Base-by-base conservation (phyloP, 1,140 invertebrate species). In the Phocides pigmalion region DNA sequence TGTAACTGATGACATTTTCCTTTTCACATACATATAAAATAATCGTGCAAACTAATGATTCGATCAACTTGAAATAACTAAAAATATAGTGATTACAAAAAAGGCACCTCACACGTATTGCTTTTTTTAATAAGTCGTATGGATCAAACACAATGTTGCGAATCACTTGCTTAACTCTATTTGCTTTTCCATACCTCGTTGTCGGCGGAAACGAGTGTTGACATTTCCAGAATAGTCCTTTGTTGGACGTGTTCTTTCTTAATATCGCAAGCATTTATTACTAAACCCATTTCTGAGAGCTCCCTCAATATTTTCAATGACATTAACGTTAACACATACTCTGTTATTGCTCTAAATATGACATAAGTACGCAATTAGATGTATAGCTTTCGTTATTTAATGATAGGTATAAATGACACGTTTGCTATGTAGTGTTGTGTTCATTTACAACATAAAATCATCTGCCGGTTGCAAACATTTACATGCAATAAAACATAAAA, bases 181-280 rank as follows among this genome's bases (percentile, higher is more conserved):
- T 72, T 64, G 16, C 25, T 70, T 78, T 84, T 82, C 77, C 77
- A 77, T 72, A 70, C 63, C 44, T 69, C 69, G 62, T 66, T 65
- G 51, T 63, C 65, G 64, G 72, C 72, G 73, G 77, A 82, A 82
- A 73, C 66, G 61, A 32, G 63, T 81, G 82, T 84, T 80, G 82
- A 81, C 82, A 84, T 82, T 83, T 68, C 68, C 72, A 72, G 74
- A 86, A 87, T 81, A 77, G 79, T 64, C 84, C 84, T 87, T 87
- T 85, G 83, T 87, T 83, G 66, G 41, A 8, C 50, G 41, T 58
- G 56, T 71, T 71, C 49, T 61, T 61, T 56, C 49, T 69, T 64
- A 71, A 70, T 67, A 69, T 62, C 64, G 41, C 41, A 51, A 58
- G 50, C 35, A 65, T 62, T 72, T 72, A 72, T 68, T 70, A 61